Evolutionary conservation across 2,888 invertebrate species (phyloP).

Genomic region (Leptura quadrifasciata): DNA sequence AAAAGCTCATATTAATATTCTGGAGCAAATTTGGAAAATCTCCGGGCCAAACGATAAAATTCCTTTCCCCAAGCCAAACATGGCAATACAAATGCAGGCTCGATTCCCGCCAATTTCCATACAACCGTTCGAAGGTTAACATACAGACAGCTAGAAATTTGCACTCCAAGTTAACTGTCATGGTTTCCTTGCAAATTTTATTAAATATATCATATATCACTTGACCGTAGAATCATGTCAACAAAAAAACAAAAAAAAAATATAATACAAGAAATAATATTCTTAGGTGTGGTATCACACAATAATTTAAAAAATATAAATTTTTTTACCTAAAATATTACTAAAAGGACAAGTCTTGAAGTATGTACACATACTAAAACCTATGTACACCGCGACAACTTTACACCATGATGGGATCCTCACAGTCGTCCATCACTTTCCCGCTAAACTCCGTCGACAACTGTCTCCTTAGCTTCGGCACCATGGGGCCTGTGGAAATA

Average conservation of each 20-base stretch:
- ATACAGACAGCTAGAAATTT: conserved; percentile 40
- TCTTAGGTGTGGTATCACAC: conserved; percentile 60
- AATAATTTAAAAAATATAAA: conserved; percentile 60
- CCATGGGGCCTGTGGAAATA: conserved; percentile 69
- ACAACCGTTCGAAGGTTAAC: conserved; percentile 26
- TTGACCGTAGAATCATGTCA: conserved; percentile 51
- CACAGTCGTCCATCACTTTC: conserved; percentile 71
- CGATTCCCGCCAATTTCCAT: conserved; percentile 16
- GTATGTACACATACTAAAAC: conserved; percentile 42
- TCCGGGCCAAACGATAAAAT: background rate
- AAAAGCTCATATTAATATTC: too few species aligned
- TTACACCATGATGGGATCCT: conserved; percentile 74
- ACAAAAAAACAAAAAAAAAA: conserved; percentile 42
- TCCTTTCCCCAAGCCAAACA: background rate
- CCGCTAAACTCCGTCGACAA: conserved; percentile 72
- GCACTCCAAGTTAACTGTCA: conserved; percentile 46
- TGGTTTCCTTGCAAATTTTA: conserved; percentile 39
- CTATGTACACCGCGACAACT: conserved; percentile 35
- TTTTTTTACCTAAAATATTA: conserved; percentile 48
- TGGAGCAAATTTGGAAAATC: too few species aligned
- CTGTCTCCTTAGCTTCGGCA: conserved; percentile 71
- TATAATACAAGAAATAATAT: conserved; percentile 50
- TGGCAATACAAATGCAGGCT: background rate
- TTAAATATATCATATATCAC: conserved; percentile 48
- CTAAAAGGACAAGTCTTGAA: conserved; percentile 40